Evolutionary conservation across 2,888 invertebrate species (phyloP).

Genomic region (Gastrophysa polygoni): DNA sequence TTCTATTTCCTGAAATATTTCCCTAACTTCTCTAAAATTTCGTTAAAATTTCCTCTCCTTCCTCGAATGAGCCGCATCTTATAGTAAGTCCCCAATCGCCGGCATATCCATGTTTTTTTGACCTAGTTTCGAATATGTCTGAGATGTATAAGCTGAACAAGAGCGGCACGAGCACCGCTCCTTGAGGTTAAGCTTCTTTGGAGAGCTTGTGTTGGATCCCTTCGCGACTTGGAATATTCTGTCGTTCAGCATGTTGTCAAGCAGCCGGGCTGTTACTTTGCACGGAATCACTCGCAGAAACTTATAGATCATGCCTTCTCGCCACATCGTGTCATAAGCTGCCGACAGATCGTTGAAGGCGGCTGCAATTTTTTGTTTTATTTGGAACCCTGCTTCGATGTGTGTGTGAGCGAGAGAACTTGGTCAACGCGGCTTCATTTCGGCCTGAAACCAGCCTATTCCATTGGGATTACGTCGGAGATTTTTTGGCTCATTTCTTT

Average conservation of each 20-base stretch:
- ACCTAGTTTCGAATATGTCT: conserved; percentile 26
- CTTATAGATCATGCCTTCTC: conserved; percentile 15
- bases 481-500: conserved; percentile 6
- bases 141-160: conserved; percentile 22
- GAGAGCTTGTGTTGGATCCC: too few relatives aligned
- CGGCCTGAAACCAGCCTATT: conserved; percentile 8
- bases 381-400: conserved; percentile 8
- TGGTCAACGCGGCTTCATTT: neutral
- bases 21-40: conserved; percentile 10
- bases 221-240: too few relatives aligned
- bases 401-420: conserved; percentile 8
- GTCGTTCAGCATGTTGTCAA: too few relatives aligned
- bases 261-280: conserved; percentile 21
- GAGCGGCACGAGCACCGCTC: neutral
- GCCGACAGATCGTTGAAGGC: conserved; percentile 10
- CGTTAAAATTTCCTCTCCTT: conserved; percentile 17
- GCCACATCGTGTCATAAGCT: conserved; percentile 1
- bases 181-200: neutral
- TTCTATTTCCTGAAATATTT: conserved; percentile 25
- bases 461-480: neutral
- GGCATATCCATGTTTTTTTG: conserved; percentile 27
- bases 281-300: conserved; percentile 18
- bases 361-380: conserved; percentile 3
- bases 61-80: conserved; percentile 7
- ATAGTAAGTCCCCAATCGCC: conserved; percentile 21